phyloP scores from a whole-genome alignment of 2,113 vertebrate species.

The Trogon melanurus region DNA sequence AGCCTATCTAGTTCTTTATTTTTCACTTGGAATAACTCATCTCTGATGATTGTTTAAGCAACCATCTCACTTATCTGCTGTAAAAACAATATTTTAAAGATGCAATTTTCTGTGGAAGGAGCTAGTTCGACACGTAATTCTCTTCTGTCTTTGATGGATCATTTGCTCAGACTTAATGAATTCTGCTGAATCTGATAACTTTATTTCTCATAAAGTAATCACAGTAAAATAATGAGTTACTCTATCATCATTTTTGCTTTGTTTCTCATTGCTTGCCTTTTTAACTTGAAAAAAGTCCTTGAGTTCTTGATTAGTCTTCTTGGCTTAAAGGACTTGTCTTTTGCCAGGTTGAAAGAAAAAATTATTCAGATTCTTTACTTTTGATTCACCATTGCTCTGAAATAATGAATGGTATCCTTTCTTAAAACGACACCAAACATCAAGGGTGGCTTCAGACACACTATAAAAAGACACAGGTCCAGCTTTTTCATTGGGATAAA shows the following conservation, averaged over 20 bases:
- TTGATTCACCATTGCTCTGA: constrained; percentile 20
- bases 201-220: constrained; percentile 22
- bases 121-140: constrained; percentile 25
- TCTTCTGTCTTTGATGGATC: constrained; percentile 28
- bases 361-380: constrained; percentile 45
- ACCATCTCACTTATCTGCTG: background rate
- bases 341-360: background rate
- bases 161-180: constrained; percentile 28
- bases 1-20: background rate
- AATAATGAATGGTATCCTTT: background rate
- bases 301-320: constrained; percentile 10
- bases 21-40: background rate
- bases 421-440: constrained; percentile 7
- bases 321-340: constrained; percentile 5
- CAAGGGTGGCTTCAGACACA: background rate
- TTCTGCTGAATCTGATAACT: constrained; percentile 48
- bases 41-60: background rate
- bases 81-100: constrained; percentile 6
- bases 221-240: constrained; percentile 26
- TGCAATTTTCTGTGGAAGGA: constrained; percentile 26
- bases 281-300: constrained; percentile 1
- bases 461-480: background rate
- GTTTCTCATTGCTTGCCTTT: background rate
- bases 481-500: background rate
- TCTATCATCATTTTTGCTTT: background rate